A percentile compares a stretch with the other conserved stretches of the same genome.
phyloP scores from a whole-genome alignment of 2,113 vertebrate species.

The Etheostoma cragini region DNA sequence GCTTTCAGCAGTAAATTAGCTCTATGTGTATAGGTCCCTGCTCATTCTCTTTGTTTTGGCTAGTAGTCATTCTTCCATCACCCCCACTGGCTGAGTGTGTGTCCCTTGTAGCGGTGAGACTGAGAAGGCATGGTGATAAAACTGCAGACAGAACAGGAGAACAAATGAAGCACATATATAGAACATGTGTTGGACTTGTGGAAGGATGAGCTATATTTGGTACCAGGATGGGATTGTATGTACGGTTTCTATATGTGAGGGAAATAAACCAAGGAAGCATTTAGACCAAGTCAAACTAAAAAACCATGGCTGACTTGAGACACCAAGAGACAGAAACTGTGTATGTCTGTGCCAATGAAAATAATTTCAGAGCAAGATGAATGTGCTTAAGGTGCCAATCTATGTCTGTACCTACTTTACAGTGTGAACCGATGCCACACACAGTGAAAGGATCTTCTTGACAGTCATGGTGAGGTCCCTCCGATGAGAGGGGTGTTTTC shows the following conservation, averaged over 20 bases:
- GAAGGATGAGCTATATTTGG: slow-evolving; percentile 36
- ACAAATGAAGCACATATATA: slow-evolving; percentile 50
- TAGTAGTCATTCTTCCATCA: slow-evolving; percentile 63
- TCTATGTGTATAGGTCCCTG: slow-evolving; percentile 56
- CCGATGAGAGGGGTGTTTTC: slow-evolving; percentile 65
- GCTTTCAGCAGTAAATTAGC: slow-evolving; percentile 78
- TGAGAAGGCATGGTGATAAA: slow-evolving; percentile 60
- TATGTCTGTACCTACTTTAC: slow-evolving; percentile 19
- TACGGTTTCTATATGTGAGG: slow-evolving; percentile 42
- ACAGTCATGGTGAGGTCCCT: slow-evolving; percentile 63
- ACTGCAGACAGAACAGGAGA: slow-evolving; percentile 52
- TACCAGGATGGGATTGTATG: slow-evolving; percentile 44
- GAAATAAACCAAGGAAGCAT: slow-evolving; percentile 53
- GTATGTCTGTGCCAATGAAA: slow-evolving; percentile 46
- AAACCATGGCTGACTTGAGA: slow-evolving; percentile 41
- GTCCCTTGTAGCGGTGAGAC: slow-evolving; percentile 41
- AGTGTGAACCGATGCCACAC: slow-evolving; percentile 69
- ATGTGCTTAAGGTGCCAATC: slow-evolving; percentile 34
- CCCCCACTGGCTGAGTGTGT: slow-evolving; percentile 28
- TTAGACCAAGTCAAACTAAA: slow-evolving; percentile 14
- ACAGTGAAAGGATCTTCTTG: slow-evolving; percentile 65
- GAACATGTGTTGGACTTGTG: slow-evolving; percentile 41
- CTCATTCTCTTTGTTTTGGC: slow-evolving; percentile 73
- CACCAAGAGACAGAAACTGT: slow-evolving; percentile 35
- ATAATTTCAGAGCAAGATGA: slow-evolving; percentile 47